phyloP scores from a whole-genome alignment of 1,140 invertebrate species.

The Drosophila virilis region DNA sequence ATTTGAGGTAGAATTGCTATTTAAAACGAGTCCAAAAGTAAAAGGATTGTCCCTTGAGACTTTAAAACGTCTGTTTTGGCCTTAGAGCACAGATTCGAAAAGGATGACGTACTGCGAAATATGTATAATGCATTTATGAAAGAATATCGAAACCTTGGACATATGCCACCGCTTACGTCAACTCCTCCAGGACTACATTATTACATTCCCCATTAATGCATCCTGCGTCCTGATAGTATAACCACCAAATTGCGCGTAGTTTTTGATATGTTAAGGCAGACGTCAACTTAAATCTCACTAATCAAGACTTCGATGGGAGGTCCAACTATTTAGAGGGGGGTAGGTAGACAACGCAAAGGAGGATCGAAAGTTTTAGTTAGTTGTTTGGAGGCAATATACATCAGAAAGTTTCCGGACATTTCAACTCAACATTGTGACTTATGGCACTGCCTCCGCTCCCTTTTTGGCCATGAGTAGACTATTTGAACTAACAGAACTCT shows the following conservation, averaged over 20 bases:
- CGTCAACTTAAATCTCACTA: neutral
- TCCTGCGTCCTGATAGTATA: neutral
- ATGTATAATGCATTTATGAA: neutral
- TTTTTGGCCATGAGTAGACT: neutral
- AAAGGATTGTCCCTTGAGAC: too few relatives aligned
- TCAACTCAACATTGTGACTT: neutral
- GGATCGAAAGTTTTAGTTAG: neutral
- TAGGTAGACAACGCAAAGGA: neutral
- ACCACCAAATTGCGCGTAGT: too few relatives aligned
- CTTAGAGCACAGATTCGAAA: neutral
- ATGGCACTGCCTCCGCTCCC: neutral
- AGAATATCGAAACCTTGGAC: too few relatives aligned
- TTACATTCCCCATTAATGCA: conserved; percentile 1
- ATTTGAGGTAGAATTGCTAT: neutral
- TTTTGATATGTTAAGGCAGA: neutral
- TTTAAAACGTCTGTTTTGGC: neutral
- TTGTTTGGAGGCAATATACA: too few relatives aligned
- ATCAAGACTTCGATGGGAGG: neutral
- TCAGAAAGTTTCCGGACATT: neutral
- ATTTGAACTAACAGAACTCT: neutral
- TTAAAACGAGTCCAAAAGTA: too few relatives aligned
- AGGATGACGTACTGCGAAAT: neutral
- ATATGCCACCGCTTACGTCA: too few relatives aligned
- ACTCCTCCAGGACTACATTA: neutral
- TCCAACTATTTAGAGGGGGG: neutral